A percentile compares a stretch with the other conserved stretches of the same genome.
Evolutionary conservation across 2,113 vertebrate genomes (phyloP).

Genomic region (Corvus hawaiiensis): DNA sequence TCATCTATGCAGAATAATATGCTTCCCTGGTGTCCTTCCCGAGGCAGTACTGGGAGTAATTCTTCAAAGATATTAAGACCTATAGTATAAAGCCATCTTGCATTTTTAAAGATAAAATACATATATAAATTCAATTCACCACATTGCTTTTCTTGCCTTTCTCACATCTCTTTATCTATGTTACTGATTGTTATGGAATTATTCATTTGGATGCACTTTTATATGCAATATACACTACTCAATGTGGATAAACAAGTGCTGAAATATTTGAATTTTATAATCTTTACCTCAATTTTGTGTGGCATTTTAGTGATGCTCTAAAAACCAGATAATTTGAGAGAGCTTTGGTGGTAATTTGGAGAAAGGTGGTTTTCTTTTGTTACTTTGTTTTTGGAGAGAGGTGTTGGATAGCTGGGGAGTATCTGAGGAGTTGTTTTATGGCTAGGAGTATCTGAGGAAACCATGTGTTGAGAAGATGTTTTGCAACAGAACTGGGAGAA

Average conservation of each 20-base stretch:
- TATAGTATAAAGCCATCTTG: neutral
- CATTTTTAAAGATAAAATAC: neutral
- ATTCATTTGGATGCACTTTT: neutral
- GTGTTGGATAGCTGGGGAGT: neutral
- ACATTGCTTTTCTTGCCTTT: neutral
- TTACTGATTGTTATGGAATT: neutral
- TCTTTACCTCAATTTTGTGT: neutral
- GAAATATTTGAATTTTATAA: neutral
- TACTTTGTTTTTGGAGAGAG: neutral
- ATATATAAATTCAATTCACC: neutral
- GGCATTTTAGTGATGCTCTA: neutral
- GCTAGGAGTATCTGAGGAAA: neutral
- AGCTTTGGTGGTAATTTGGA: neutral
- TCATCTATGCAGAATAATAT: constrained; percentile 42
- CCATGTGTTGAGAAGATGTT: accelerated
- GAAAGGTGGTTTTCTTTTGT: neutral
- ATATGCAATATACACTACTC: neutral
- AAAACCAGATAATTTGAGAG: neutral
- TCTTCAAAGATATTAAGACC: neutral
- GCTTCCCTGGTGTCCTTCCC: neutral
- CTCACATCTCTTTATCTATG: neutral
- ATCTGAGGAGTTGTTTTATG: neutral
- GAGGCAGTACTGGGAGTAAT: neutral
- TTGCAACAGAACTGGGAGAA: neutral
- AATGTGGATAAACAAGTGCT: neutral